Base-by-base conservation (phyloP, 2,113 vertebrate species). In the Rallus limicola region DNA sequence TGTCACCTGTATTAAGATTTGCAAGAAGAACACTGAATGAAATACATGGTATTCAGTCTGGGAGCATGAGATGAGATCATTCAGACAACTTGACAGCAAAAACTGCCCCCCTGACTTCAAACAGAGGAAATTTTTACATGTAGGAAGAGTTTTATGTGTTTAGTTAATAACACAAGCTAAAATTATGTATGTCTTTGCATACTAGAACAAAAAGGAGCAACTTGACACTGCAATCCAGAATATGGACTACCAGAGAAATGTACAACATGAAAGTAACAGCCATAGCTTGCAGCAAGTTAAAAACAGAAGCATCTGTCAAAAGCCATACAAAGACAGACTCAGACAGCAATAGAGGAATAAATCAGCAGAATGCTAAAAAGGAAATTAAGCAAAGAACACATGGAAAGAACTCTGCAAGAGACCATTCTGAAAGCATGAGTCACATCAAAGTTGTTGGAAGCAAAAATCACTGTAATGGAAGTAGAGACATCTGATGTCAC, bases 341-440 rank as follows among this genome's bases (percentile, higher is more conserved):
- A 86, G 40, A 90, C n/a, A 26, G 48, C 44, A 86, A 69, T 13
- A 70, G 46, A 75, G 19, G n/a, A 94, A 90, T 95, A 92, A 92
- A 93, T 93, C 88, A 95, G 77, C 28, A 74, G 63, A 96, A 90
- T 76, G 36, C 59, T 92, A 69, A 95, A 77, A 88, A 44, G 59
- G 60, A 92, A 93, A 93, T 95, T 67, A 86, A 93, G 82, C 82
- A 92, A 92, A 79, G 48, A 84, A 92, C 26, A 6, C 31, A 59
- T 58, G 44, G 64, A 88, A 93, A 80, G 46, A 84, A 52, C 46
- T 81, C 46, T 89, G 58, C 59, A 90, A 82, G 52, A 92, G 6
- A 69, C 28, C 31, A 56, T 77, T 90, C 55, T 50, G 31, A 67
- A 88, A 82, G 13, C 17, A n/a, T 8, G 16, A 93, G 50, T 80